These are phyloP conservation scores for Drosophila tani DNA, from an alignment of 1,140 invertebrate genomes.

Conservation along the genomic window DNA sequence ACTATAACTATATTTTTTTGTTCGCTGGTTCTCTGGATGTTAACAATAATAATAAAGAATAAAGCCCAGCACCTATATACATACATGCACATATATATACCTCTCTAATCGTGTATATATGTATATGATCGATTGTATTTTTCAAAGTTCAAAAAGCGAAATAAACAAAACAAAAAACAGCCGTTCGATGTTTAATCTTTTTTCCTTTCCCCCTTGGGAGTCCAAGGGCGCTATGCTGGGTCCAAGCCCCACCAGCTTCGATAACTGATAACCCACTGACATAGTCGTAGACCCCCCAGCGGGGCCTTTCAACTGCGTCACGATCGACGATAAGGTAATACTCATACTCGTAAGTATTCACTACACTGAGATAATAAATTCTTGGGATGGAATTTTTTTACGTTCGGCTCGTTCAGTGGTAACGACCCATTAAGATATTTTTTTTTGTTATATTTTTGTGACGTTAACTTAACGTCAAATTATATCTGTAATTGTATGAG, in stretches of 20 bases:
- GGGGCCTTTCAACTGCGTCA: slow-evolving; percentile 11
- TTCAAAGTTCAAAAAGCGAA: slow-evolving; percentile 70
- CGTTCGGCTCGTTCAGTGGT: no score
- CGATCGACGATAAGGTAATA: not conserved
- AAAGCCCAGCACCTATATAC: slow-evolving; percentile 27
- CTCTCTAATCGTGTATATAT: slow-evolving; percentile 44
- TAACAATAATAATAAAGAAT: slow-evolving; percentile 17
- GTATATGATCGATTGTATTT: slow-evolving; percentile 65
- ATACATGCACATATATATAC: slow-evolving; percentile 32
- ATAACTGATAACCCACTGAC: slow-evolving; percentile 12
- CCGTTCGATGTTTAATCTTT: not conserved
- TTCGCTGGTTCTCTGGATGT: slow-evolving; percentile 50
- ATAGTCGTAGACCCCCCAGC: not conserved
- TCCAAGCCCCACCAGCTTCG: not conserved
- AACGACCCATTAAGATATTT: no score
- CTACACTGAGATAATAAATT: no score
- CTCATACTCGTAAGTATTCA: not conserved
- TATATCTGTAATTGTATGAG: no score
- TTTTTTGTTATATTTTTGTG: no score
- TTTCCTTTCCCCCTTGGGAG: not conserved
- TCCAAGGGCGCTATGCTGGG: slow-evolving; percentile 16
- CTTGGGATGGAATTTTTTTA: no score
- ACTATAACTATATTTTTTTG: slow-evolving; percentile 35
- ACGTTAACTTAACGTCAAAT: no score
- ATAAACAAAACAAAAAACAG: slow-evolving; percentile 38